A percentile compares a stretch with the other conserved stretches of the same genome.
Conservation (phyloP, 1,140 invertebrate genomes). For the Panagrolaimus sp. region DNA sequence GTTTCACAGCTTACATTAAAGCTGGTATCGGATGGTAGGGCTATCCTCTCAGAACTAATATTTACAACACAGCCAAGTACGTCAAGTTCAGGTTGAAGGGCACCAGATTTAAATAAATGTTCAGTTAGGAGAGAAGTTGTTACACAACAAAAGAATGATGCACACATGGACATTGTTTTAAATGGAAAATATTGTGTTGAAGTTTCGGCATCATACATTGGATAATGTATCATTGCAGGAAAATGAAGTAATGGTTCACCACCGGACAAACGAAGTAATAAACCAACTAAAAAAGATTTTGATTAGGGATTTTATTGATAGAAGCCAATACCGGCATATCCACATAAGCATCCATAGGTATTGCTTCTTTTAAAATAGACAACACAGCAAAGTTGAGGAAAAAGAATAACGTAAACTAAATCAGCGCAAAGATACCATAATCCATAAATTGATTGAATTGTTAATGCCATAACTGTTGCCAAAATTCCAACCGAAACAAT, state of each 20-base stretch:
- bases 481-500: slow-evolving; percentile 87
- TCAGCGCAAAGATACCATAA: slow-evolving; percentile 95
- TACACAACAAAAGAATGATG: slow-evolving; percentile 67
- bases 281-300: slow-evolving; percentile 73
- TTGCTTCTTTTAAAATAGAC: slow-evolving; percentile 91
- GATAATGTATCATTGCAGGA: slow-evolving; percentile 66
- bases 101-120: slow-evolving; percentile 66
- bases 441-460: slow-evolving; percentile 91
- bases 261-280: slow-evolving; percentile 76
- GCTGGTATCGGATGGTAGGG: slow-evolving; percentile 52
- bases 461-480: slow-evolving; percentile 85
- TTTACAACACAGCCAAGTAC: slow-evolving; percentile 90
- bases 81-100: slow-evolving; percentile 82
- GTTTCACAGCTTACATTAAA: slow-evolving; percentile 54
- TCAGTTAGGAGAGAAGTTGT: slow-evolving; percentile 62
- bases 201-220: slow-evolving; percentile 59
- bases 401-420: slow-evolving; percentile 88
- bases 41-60: slow-evolving; percentile 71
- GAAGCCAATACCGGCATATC: slow-evolving; percentile 50
- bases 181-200: slow-evolving; percentile 63
- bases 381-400: slow-evolving; percentile 93
- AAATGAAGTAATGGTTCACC: slow-evolving; percentile 80
- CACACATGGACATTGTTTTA: slow-evolving; percentile 64
- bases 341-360: slow-evolving; percentile 82
- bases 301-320: slow-evolving; percentile 22